Conservation (phyloP, 2,888 invertebrate genomes). For the Chalcosyrphus nemorum region DNA sequence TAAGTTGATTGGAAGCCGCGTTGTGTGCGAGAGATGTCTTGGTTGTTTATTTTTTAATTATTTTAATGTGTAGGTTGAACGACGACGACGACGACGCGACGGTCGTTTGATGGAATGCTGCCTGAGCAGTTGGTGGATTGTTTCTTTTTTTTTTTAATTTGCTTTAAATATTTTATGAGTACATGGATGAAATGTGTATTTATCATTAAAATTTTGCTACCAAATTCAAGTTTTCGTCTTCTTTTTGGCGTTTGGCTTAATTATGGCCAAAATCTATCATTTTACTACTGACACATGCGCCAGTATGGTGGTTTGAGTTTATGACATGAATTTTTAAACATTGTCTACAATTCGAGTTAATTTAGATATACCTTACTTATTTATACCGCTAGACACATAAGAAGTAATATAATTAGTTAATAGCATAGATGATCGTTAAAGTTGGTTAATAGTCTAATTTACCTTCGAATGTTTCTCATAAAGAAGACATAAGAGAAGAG, state of each 20-base stretch:
- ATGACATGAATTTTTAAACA: conserved; percentile 18
- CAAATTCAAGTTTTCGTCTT: background rate
- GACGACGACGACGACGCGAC: conserved; percentile 28
- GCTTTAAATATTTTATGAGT: conserved; percentile 20
- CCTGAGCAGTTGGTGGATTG: conserved; percentile 6
- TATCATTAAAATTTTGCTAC: conserved; percentile 20
- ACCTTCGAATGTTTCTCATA: conserved; percentile 25
- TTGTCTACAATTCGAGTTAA: conserved; percentile 10
- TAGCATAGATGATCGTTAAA: conserved; percentile 37
- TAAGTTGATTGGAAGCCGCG: conserved; percentile 58
- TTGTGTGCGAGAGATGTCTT: conserved; percentile 39
- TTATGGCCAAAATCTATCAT: background rate
- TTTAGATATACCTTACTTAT: conserved; percentile 16
- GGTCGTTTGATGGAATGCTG: conserved; percentile 44
- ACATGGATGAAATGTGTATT: conserved; percentile 14
- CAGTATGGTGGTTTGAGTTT: conserved; percentile 9
- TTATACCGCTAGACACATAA: background rate
- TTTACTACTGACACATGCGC: conserved; percentile 4
- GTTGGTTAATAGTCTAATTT: conserved; percentile 47
- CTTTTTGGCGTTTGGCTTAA: background rate
- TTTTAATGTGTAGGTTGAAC: conserved; percentile 47
- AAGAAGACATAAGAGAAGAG: background rate
- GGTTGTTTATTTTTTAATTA: conserved; percentile 32
- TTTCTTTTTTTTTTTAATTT: conserved; percentile 11
- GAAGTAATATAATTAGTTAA: conserved; percentile 37